Conservation (phyloP, 2,797 vertebrate genomes). For the Leucoraja ocellata region DNA sequence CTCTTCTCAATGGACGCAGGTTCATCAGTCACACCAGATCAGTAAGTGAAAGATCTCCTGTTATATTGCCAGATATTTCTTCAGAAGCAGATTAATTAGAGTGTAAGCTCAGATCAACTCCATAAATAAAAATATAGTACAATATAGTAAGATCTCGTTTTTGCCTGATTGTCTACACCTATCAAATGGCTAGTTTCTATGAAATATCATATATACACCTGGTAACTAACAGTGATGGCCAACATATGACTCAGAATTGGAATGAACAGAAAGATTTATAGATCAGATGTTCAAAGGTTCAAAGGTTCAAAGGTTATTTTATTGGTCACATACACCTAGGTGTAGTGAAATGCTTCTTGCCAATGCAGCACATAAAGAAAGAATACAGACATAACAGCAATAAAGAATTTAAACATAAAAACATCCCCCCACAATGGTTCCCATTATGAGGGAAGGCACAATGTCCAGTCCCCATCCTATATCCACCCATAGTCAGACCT, state of each 20-base stretch:
- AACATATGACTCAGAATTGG: not conserved
- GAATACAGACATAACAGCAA: too few species aligned
- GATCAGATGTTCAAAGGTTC: not conserved
- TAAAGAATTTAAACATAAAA: too few species aligned
- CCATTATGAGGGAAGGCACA: too few species aligned
- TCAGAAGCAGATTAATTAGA: not conserved
- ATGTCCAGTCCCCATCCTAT: too few species aligned
- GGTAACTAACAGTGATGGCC: not conserved
- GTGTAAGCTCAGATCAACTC: not conserved
- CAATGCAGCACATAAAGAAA: too few species aligned
- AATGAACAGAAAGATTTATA: not conserved
- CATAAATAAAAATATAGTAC: not conserved
- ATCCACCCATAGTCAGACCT: too few species aligned
- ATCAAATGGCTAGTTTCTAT: not conserved
- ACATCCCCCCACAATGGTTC: too few species aligned
- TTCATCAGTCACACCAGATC: not conserved
- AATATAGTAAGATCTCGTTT: not conserved
- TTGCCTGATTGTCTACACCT: not conserved
- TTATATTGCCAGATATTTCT: not conserved
- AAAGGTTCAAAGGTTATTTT: too few species aligned
- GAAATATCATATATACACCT: not conserved
- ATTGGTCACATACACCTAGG: too few species aligned
- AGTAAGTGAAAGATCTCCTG: not conserved
- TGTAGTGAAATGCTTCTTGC: too few species aligned
- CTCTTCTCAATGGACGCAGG: not conserved